Percentiles rank a stretch among this genome's conserved stretches.
These are phyloP conservation scores for Lindbergichthys nudifrons DNA, from an alignment of 2,797 vertebrate genomes.

Conservation along the genomic window DNA sequence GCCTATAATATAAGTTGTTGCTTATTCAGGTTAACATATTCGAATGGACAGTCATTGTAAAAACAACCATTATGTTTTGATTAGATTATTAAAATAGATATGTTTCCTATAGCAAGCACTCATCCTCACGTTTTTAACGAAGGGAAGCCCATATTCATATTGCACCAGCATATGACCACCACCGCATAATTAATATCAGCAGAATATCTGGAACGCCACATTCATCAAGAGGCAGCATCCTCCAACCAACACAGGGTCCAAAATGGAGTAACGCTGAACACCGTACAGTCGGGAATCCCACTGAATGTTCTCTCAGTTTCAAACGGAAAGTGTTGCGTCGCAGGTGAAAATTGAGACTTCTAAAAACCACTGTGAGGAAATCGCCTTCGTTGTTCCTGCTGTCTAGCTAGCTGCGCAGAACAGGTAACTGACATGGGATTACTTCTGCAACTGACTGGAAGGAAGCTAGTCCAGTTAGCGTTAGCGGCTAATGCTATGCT, in stretches of 20 bases:
- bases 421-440: slow-evolving; percentile 42
- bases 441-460: background rate
- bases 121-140: background rate
- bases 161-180: background rate
- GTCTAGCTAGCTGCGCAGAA: slow-evolving; percentile 33
- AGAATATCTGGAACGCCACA: background rate
- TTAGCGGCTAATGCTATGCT: slow-evolving; percentile 21
- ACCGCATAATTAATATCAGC: slow-evolving; percentile 2
- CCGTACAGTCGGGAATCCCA: background rate
- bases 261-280: slow-evolving; percentile 54
- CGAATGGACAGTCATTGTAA: background rate
- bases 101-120: no score
- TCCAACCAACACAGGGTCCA: slow-evolving; percentile 13
- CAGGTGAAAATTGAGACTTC: background rate
- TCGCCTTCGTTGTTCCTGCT: slow-evolving; percentile 6
- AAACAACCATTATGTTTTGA: no score
- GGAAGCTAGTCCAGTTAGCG: background rate
- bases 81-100: background rate
- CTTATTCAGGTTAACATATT: background rate
- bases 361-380: background rate
- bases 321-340: background rate
- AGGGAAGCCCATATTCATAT: background rate
- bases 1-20: background rate
- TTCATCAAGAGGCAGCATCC: slow-evolving; percentile 5
- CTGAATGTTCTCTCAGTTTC: slow-evolving; percentile 14